Conservation (phyloP, 2,888 invertebrate species). For the Horisme vitalbata region DNA sequence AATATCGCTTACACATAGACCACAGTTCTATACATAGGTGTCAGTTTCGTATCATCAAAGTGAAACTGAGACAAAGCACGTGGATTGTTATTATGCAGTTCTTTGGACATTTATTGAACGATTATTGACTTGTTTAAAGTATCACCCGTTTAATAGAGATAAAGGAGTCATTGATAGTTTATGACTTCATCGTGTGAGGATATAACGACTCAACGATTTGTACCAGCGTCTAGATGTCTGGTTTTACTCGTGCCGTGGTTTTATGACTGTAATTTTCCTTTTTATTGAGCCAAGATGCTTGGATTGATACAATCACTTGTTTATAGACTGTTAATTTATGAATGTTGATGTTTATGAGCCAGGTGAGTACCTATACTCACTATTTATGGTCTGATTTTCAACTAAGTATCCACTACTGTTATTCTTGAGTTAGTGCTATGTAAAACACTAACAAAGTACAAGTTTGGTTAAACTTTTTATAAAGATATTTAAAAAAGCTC, state of each 20-base stretch:
- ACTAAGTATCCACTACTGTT: too few species aligned
- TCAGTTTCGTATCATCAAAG: neutral
- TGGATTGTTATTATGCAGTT: constrained; percentile 80
- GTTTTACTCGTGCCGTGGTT: constrained; percentile 44
- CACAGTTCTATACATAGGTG: neutral
- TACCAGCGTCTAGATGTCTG: constrained; percentile 62
- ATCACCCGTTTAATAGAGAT: constrained; percentile 79
- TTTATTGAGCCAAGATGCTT: constrained; percentile 58
- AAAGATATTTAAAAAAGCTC: too few species aligned
- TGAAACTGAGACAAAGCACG: constrained; percentile 42
- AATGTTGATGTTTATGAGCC: constrained; percentile 26
- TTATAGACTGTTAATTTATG: constrained; percentile 51
- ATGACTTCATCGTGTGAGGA: constrained; percentile 71
- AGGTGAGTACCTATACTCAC: constrained; percentile 2
- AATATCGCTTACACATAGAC: too few species aligned
- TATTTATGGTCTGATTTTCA: constrained; percentile 5
- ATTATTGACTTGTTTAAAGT: constrained; percentile 82
- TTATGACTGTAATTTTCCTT: constrained; percentile 76
- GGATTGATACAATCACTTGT: constrained; percentile 60
- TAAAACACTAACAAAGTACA: too few species aligned
- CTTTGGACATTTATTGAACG: constrained; percentile 80
- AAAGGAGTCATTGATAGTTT: constrained; percentile 75
- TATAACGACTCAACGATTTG: constrained; percentile 51
- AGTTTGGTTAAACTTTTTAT: too few species aligned
- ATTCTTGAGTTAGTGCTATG: too few species aligned